Percentiles rank a stretch among this genome's conserved stretches.
These are phyloP conservation scores for Telmatochromis brichardi DNA, from an alignment of 2,113 vertebrate genomes.

Conservation along the genomic window DNA sequence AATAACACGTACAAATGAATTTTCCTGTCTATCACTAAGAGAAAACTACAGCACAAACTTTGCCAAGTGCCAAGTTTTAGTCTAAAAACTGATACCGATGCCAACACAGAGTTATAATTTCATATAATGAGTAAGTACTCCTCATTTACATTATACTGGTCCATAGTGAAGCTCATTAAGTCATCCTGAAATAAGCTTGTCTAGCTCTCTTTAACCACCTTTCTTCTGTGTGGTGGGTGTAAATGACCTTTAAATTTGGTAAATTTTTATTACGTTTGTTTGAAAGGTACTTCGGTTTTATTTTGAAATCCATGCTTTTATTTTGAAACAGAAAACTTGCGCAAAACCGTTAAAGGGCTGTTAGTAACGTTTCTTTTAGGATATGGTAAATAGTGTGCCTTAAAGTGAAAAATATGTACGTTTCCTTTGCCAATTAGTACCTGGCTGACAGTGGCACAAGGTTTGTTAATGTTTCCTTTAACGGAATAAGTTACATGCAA, in stretches of 20 bases:
- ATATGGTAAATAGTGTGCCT: too few relatives aligned
- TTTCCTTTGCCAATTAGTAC: too few relatives aligned
- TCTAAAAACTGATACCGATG: background rate
- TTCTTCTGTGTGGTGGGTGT: background rate
- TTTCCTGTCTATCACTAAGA: background rate
- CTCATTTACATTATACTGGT: background rate
- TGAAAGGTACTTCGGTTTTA: too few relatives aligned
- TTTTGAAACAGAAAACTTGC: fast-evolving
- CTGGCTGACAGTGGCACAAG: too few relatives aligned
- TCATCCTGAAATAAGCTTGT: background rate
- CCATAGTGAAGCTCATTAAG: background rate
- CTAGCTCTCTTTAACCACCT: background rate
- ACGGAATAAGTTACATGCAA: too few relatives aligned
- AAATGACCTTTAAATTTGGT: too few relatives aligned
- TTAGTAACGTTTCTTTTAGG: too few relatives aligned
- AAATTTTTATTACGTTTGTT: too few relatives aligned
- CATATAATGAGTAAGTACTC: background rate
- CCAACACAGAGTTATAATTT: background rate
- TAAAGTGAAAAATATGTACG: too few relatives aligned
- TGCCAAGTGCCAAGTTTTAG: background rate
- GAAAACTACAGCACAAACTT: background rate
- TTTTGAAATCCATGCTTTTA: too few relatives aligned
- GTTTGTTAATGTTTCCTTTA: too few relatives aligned
- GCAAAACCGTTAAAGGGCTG: too few relatives aligned
- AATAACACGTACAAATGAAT: background rate